Evolutionary conservation across 53 echinoderm and acorn worm genomes (phyloP), one percentile per base, ranked within the genome.

Genomic region (Hippasteria phrygiana): DNA sequence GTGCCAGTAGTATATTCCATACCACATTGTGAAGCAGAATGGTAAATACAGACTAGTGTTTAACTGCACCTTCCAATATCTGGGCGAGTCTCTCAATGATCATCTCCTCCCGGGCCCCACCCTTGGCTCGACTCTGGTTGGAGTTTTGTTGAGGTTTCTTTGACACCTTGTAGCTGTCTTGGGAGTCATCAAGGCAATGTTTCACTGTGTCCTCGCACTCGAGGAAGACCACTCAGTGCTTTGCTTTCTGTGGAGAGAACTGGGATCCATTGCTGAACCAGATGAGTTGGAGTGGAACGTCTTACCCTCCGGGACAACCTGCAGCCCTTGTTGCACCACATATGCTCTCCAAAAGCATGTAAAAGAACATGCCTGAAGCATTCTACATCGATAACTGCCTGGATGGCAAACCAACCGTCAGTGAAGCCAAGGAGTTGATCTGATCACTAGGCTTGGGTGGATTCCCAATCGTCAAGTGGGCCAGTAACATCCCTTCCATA

Each of bases 1-100:
- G 11, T 32, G 67, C 67, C 67, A 66, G 67, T 88, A 76, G 88
- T 88, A 75, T 62, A 48, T 87, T 34, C 88, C 88, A 26, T 65
- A 88, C 31, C 88, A 88, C 38, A 63, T 88, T 28, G 88, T 77
- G 7, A 9, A 41, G 24, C 64, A 7, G 17, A 77, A 77, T 53
- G 34, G 10, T 43, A 77, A 46, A 13, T 2, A 12, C n/a, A 28
- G 71, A 22, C 40, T 71, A 1, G 35, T 71, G 37, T 71, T 71
- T 22, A 71, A 71, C 40, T 71, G 71, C 2, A 37, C 71, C 16
- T 36, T 71, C 7, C 71, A 71, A 22, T 32, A 71, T 71, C 71
- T 13, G 10, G 71, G 11, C 36, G 9, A 32, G 10, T 71, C 71
- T 22, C 71, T 71, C 11, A 71, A 71, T 71, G 71, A 71, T 17